Conservation (phyloP, 2,113 vertebrate species). For the Phaetusa simplex region DNA sequence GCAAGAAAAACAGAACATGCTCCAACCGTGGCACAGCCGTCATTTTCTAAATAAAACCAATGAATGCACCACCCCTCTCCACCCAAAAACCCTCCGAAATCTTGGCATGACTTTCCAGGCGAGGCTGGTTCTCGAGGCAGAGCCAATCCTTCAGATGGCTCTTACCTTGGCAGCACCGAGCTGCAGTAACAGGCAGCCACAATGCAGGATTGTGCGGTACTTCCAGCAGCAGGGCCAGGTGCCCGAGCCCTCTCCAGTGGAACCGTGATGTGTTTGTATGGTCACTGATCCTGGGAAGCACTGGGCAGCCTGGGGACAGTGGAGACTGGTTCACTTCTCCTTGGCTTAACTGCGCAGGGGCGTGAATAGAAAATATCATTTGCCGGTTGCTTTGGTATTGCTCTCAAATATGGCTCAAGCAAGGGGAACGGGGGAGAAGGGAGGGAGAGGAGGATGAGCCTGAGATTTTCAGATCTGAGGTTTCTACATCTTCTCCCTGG, state of each 20-base stretch:
- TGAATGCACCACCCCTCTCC: neutral
- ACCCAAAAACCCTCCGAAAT: neutral
- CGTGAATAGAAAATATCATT: neutral
- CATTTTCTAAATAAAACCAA: neutral
- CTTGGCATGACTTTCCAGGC: neutral
- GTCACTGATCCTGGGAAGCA: neutral
- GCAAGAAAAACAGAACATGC: neutral
- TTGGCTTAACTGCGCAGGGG: neutral
- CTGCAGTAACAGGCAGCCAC: neutral
- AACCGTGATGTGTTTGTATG: neutral
- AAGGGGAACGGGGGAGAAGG: neutral
- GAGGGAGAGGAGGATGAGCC: accelerated
- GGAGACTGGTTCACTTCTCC: neutral
- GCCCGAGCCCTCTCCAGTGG: neutral
- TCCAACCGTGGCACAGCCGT: neutral
- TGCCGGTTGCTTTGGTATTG: neutral
- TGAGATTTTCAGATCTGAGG: neutral
- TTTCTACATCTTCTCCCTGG: neutral
- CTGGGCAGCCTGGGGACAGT: neutral
- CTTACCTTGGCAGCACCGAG: neutral
- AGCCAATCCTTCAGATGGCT: neutral
- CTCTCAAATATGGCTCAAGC: neutral
- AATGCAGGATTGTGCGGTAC: neutral
- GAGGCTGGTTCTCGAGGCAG: neutral
- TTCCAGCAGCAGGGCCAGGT: neutral